These are phyloP conservation scores for Phenganax subtilis DNA, from an alignment of 92 coral and sea anemone species.

Conservation along the genomic window DNA sequence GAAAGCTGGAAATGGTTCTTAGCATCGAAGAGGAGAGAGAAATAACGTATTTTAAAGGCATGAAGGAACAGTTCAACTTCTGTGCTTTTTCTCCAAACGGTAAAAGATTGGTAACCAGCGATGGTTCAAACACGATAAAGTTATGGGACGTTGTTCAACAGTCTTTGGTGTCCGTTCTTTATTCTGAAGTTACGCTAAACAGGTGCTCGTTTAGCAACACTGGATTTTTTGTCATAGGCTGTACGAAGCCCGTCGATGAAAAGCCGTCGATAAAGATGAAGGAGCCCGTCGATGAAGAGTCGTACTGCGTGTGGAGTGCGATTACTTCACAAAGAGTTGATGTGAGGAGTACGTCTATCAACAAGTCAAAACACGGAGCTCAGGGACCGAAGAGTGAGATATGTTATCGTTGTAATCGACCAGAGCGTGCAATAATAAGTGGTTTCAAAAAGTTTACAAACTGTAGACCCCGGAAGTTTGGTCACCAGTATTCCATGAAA, in stretches of 20 bases:
- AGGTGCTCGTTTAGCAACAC: slow-evolving; percentile 2
- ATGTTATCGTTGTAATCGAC: slow-evolving; percentile 8
- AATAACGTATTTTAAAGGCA: not conserved
- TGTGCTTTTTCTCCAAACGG: slow-evolving; percentile 12
- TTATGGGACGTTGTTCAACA: slow-evolving; percentile 5
- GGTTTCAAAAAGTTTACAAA: not conserved
- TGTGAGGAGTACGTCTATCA: not conserved
- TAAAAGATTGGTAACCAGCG: slow-evolving; percentile 4
- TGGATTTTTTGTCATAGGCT: not conserved
- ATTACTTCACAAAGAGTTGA: not conserved
- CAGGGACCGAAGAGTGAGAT: not conserved
- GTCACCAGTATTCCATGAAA: too few relatives aligned
- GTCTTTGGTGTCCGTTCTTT: not conserved
- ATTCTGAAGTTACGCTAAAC: not conserved
- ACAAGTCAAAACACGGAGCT: not conserved
- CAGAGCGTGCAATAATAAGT: not conserved
- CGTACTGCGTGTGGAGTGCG: slow-evolving; percentile 12
- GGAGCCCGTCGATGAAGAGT: not conserved
- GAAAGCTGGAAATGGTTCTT: not conserved
- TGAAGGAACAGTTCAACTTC: not conserved
- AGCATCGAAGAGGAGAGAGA: not conserved
- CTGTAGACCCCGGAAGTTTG: too few relatives aligned
- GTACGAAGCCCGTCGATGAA: not conserved
- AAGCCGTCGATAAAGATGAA: too few relatives aligned
- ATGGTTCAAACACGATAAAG: not conserved